These are phyloP conservation scores for Subacronicta megacephala DNA, from an alignment of 2,888 invertebrate species.

Conservation along the genomic window DNA sequence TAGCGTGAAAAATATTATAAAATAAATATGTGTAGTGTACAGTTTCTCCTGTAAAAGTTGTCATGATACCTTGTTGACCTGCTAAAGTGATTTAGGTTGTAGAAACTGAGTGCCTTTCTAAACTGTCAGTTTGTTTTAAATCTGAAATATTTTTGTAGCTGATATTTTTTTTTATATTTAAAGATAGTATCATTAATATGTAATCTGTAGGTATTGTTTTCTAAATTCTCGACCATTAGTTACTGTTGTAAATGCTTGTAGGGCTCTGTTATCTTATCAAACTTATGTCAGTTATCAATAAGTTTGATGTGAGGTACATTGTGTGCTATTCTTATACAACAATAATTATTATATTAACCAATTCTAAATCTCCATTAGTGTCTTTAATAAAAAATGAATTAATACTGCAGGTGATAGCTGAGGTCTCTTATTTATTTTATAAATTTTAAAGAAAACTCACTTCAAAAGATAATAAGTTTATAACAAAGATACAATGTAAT, in stretches of 20 bases:
- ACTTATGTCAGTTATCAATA: constrained; percentile 58
- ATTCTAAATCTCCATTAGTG: background rate
- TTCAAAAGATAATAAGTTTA: too few species aligned
- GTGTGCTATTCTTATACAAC: constrained; percentile 22
- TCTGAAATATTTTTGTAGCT: constrained; percentile 41
- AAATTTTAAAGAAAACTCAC: too few species aligned
- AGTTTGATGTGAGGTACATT: constrained; percentile 49
- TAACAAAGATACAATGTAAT: too few species aligned
- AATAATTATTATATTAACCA: constrained; percentile 14
- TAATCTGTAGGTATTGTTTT: constrained; percentile 3
- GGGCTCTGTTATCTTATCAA: constrained; percentile 65
- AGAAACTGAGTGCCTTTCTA: constrained; percentile 76
- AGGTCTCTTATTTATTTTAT: background rate
- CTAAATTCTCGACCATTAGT: constrained; percentile 6
- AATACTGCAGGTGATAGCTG: constrained; percentile 1
- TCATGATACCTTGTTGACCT: constrained; percentile 55
- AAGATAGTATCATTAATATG: constrained; percentile 1
- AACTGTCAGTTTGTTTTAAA: constrained; percentile 73
- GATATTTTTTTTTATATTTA: constrained; percentile 22
- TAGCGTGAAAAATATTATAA: constrained; percentile 61
- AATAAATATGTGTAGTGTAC: constrained; percentile 57
- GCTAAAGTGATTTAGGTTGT: constrained; percentile 60
- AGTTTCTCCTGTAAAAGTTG: constrained; percentile 49
- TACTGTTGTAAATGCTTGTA: constrained; percentile 28
- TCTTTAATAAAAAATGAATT: background rate